Evolutionary conservation across 2,113 vertebrate genomes (phyloP).

Genomic region (Apteryx mantelli): DNA sequence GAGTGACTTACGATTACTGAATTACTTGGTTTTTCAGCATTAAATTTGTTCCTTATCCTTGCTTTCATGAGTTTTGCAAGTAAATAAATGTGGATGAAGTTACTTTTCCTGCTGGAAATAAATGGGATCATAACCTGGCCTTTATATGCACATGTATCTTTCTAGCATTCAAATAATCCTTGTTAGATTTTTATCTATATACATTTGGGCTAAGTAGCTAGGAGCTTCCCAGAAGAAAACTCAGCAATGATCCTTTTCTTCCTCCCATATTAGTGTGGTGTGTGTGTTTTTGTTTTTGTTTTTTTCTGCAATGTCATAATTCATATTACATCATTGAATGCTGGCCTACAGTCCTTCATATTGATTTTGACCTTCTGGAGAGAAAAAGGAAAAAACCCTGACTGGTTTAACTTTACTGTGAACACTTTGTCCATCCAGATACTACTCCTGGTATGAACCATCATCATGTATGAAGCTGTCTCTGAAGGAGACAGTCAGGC

Average conservation of each 20-base stretch:
- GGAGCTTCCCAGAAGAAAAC: not conserved
- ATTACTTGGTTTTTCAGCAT: not conserved
- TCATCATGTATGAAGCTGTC: accelerated
- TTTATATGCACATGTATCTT: not conserved
- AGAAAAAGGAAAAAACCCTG: not conserved
- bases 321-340: not conserved
- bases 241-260: not conserved
- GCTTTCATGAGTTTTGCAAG: not conserved
- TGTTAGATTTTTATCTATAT: not conserved
- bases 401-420: not conserved
- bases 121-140: not conserved
- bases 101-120: not conserved
- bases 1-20: not conserved
- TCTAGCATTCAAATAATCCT: not conserved
- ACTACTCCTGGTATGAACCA: not conserved
- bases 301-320: not conserved
- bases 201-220: not conserved
- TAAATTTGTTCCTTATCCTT: not conserved
- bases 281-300: not conserved
- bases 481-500: not conserved
- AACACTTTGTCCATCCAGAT: not conserved
- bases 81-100: not conserved
- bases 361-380: not conserved
- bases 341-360: not conserved
- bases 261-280: not conserved